phyloP scores from a whole-genome alignment of 2,797 vertebrate species.

The Luscinia luscinia region DNA sequence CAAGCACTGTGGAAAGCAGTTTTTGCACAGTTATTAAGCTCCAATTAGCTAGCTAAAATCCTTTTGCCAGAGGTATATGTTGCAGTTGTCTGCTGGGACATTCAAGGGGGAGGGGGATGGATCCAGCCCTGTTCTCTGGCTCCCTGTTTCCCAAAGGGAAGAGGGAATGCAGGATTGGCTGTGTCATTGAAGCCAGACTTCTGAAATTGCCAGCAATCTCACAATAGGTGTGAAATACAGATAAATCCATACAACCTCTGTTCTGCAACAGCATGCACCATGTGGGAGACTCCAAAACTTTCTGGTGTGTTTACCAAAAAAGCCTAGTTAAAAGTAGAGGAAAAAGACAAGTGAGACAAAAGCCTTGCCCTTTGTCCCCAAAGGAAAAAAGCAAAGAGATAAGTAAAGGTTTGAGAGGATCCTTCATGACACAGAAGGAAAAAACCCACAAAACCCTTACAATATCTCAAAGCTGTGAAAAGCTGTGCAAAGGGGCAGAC shows the following conservation, averaged over 20 bases:
- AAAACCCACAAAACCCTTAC: rapidly evolving
- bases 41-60: not conserved
- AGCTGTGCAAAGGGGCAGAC: not conserved
- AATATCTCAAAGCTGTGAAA: not conserved
- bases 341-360: not conserved
- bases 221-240: not conserved
- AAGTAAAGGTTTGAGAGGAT: not conserved
- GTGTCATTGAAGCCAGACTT: not conserved
- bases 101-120: rapidly evolving
- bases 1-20: not conserved
- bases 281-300: not conserved
- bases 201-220: not conserved
- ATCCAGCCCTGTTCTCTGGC: not conserved
- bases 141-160: not conserved
- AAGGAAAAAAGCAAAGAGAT: not conserved
- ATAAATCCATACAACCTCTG: not conserved
- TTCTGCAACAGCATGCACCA: not conserved
- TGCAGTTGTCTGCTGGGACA: not conserved
- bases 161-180: not conserved
- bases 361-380: not conserved
- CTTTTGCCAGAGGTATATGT: not conserved
- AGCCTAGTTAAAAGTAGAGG: not conserved
- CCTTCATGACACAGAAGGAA: not conserved
- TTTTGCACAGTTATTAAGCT: not conserved
- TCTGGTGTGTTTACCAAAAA: not conserved